Evolutionary conservation across 2,797 vertebrate species (phyloP).

Genomic region (Sebastes variabilis): DNA sequence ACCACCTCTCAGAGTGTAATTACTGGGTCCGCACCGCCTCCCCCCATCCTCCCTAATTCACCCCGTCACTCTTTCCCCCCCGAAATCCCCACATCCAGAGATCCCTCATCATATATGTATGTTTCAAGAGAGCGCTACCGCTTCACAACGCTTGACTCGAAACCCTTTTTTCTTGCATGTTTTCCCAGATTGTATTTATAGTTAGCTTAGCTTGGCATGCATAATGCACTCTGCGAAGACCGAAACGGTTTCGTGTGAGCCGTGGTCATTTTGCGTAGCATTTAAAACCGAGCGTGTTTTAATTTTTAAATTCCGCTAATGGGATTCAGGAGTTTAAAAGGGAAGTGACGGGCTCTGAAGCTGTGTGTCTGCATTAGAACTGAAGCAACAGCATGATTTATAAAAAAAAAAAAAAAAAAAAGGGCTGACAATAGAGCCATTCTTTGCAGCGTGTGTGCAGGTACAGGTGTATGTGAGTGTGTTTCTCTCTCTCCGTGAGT

Average conservation of each 20-base stretch:
- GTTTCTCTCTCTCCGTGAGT: slow-evolving; percentile 23
- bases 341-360: slow-evolving; percentile 28
- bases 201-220: slow-evolving; percentile 38
- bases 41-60: slow-evolving; percentile 15
- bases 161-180: slow-evolving; percentile 33
- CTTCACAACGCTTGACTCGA: slow-evolving; percentile 4
- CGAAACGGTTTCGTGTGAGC: slow-evolving; percentile 26
- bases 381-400: slow-evolving; percentile 36
- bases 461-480: slow-evolving; percentile 40
- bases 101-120: slow-evolving; percentile 35
- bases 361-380: slow-evolving; percentile 55
- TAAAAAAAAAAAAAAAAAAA: not conserved
- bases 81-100: not conserved
- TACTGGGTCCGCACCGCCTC: slow-evolving; percentile 7
- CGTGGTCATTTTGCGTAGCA: slow-evolving; percentile 30
- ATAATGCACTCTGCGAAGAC: slow-evolving; percentile 50
- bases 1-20: slow-evolving; percentile 60
- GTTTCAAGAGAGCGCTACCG: slow-evolving; percentile 6
- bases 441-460: slow-evolving; percentile 46
- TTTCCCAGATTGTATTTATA: slow-evolving; percentile 39
- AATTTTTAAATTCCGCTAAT: slow-evolving; percentile 70
- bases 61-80: slow-evolving; percentile 4
- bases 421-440: slow-evolving; percentile 57
- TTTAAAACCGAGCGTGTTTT: slow-evolving; percentile 44
- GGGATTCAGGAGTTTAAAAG: slow-evolving; percentile 51